Evolutionary conservation across 1,140 invertebrate genomes (phyloP).

Genomic region (Metopolophium dirhodum): DNA sequence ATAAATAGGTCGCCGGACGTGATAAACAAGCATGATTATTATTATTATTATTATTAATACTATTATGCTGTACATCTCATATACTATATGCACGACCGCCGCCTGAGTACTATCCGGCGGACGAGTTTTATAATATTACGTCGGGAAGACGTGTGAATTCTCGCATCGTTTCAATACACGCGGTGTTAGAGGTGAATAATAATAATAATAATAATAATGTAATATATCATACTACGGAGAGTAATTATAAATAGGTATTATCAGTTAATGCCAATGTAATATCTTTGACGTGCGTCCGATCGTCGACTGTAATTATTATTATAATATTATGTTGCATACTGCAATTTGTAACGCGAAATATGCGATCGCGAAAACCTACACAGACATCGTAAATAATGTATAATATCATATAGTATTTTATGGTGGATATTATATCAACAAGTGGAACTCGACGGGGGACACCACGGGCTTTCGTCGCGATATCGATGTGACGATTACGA

Average conservation of each 20-base stretch:
- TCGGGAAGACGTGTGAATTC: slow-evolving; percentile 8
- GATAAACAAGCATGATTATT: slow-evolving; percentile 5
- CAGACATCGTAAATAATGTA: too few species aligned
- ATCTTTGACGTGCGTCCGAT: neutral
- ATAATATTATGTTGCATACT: neutral
- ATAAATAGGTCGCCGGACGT: slow-evolving; percentile 6
- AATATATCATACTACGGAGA: neutral
- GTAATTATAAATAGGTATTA: neutral
- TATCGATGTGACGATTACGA: too few species aligned
- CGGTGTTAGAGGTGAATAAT: neutral
- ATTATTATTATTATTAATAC: neutral
- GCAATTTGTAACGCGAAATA: neutral
- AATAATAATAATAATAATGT: neutral
- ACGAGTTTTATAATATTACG: neutral
- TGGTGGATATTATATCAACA: too few species aligned
- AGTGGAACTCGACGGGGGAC: too few species aligned
- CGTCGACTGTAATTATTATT: neutral
- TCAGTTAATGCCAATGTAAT: neutral
- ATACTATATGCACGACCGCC: too few species aligned
- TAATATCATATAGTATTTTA: too few species aligned
- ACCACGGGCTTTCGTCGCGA: too few species aligned
- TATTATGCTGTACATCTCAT: too few species aligned
- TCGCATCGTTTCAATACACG: neutral
- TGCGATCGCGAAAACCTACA: neutral
- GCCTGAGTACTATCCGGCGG: neutral